phyloP scores from a whole-genome alignment of 2,888 invertebrate genomes.

The Caenorhabditis sinica region DNA sequence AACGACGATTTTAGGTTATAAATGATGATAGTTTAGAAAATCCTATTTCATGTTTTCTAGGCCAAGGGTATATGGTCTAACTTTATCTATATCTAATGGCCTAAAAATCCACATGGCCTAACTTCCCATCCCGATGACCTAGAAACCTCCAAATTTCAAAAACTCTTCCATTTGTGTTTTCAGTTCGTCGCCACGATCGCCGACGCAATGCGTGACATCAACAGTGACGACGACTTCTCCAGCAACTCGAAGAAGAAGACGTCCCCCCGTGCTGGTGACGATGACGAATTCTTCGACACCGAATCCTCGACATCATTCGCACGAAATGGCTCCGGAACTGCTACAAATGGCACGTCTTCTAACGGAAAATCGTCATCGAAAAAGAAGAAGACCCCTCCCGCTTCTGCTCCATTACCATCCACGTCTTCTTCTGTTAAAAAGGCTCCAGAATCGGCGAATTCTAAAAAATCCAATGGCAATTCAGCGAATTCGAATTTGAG shows the following conservation, averaged over 20 bases:
- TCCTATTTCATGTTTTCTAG: too few species aligned
- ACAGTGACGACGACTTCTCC: slow-evolving; percentile 27
- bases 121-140: too few species aligned
- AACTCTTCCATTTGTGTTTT: background rate
- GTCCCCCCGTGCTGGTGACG: background rate
- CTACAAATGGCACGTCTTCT: slow-evolving; percentile 2
- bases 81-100: too few species aligned
- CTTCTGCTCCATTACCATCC: slow-evolving; percentile 36
- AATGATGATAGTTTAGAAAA: too few species aligned
- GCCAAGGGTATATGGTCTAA: too few species aligned
- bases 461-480: background rate
- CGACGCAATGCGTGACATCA: slow-evolving; percentile 74
- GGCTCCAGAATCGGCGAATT: background rate
- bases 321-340: slow-evolving; percentile 33
- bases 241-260: background rate
- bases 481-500: background rate
- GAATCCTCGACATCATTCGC: slow-evolving; percentile 49
- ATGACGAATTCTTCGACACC: slow-evolving; percentile 64
- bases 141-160: background rate
- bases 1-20: too few species aligned
- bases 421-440: background rate
- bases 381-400: slow-evolving; percentile 47
- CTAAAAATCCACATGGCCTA: too few species aligned
- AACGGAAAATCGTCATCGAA: slow-evolving; percentile 32
- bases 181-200: slow-evolving; percentile 65